Evolutionary conservation across 2,113 vertebrate species (phyloP), one percentile per base, ranked within the genome.

Genomic region (Planiliza haematocheilus): DNA sequence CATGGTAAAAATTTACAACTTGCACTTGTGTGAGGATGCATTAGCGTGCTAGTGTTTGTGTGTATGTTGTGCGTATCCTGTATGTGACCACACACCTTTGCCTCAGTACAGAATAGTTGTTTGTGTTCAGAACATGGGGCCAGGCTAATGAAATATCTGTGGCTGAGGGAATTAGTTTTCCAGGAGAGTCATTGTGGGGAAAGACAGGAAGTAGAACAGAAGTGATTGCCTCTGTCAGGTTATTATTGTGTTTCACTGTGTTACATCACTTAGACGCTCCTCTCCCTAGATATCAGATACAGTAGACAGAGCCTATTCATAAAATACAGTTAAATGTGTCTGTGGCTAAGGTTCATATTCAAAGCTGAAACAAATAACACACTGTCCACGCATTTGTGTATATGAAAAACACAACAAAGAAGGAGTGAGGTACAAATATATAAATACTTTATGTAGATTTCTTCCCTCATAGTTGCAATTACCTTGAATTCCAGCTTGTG

Each of bases 231-330:
- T 83, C 83, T 86, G 84, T 91, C 85, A 88, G 78, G 81, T 89
- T 90, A 86, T 89, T 89, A 85, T 86, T 85, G 76, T 81, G 71
- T 92, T 92, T 89, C 91, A 86, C 82, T 46, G 75, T 71, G 79
- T 91, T 91, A 88, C 90, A 91, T 91, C 91, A 91, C 77, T 75
- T 70, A 69, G 37, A 84, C 20, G 7, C 76, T 63, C 70, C 63
- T 71, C 80, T 87, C 67, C 66, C 79, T 55, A 78, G 82, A 82
- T 86, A 81, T 74, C 60, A 59, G 64, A 89, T 73, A 83, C 71
- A 82, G 87, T 81, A 53, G n/a, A n/a, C n/a, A n/a, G 72, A 79
- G 57, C 34, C 72, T 69, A 80, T 88, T 90, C 79, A 88, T 69
- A 57, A 30, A 70, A 67, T 57, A 72, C 58, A 71, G 65, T 63